These are phyloP conservation scores for Ramazzottius varieornatus DNA, from an alignment of 2,888 invertebrate genomes.

Conservation along the genomic window DNA sequence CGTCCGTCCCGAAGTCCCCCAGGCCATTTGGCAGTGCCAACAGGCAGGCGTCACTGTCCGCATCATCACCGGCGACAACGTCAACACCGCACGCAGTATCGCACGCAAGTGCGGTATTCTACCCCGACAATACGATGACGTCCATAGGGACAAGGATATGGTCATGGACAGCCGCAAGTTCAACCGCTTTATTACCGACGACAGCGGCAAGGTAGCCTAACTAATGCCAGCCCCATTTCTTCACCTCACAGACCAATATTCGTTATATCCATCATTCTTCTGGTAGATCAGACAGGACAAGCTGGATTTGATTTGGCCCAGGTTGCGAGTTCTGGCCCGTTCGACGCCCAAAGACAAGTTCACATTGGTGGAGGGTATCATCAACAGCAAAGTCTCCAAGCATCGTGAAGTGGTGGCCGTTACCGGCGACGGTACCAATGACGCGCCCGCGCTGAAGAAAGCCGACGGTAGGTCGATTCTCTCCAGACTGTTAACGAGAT, in stretches of 20 bases:
- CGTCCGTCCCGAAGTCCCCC: conserved; percentile 68
- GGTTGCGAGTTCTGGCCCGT: conserved; percentile 70
- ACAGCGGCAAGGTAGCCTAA: conserved; percentile 14
- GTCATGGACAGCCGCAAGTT: conserved; percentile 26
- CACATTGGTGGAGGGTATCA: conserved; percentile 88
- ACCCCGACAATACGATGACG: conserved; percentile 32
- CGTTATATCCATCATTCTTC: too few relatives aligned
- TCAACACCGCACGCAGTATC: conserved; percentile 92
- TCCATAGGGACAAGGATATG: conserved; percentile 24
- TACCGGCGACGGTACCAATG: conserved; percentile 62
- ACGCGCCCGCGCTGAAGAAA: conserved; percentile 79
- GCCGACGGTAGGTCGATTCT: conserved; percentile 97
- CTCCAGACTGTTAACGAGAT: conserved; percentile 30
- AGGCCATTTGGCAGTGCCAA: conserved; percentile 83
- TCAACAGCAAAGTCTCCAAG: conserved; percentile 64
- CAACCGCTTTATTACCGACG: conserved; percentile 17
- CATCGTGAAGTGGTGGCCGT: conserved; percentile 92
- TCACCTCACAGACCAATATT: too few relatives aligned
- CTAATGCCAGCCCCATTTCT: too few relatives aligned
- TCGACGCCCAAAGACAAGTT: conserved; percentile 97
- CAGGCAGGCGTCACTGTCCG: conserved; percentile 90
- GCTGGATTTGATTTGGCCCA: conserved; percentile 88
- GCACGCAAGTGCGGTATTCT: conserved; percentile 88
- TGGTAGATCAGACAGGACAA: conserved; percentile 60
- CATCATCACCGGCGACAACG: conserved; percentile 98